These are phyloP conservation scores for Drosophila virilis DNA, from an alignment of 1,140 invertebrate species.

Conservation along the genomic window DNA sequence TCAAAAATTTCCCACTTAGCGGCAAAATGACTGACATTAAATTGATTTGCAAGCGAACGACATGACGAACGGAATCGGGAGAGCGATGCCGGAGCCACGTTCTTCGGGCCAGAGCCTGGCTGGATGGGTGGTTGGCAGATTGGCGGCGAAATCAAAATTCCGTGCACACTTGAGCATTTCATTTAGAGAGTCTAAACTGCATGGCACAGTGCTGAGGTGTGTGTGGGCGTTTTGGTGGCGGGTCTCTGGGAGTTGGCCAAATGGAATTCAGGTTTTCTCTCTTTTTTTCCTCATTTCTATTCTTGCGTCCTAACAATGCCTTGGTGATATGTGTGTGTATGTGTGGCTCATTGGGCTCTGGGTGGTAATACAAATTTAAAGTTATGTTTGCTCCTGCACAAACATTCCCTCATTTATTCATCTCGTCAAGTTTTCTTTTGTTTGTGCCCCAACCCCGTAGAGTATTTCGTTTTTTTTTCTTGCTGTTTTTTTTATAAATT, in stretches of 20 bases:
- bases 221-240: background rate
- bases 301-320: slow-evolving; percentile 46
- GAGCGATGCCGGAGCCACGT: slow-evolving; percentile 7
- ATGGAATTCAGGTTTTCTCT: slow-evolving; percentile 67
- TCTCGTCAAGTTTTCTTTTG: slow-evolving; percentile 63
- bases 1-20: slow-evolving; percentile 83
- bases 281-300: slow-evolving; percentile 29
- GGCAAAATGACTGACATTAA: slow-evolving; percentile 83
- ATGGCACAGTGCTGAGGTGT: slow-evolving; percentile 32
- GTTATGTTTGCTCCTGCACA: slow-evolving; percentile 66
- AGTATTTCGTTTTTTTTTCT: slow-evolving; percentile 1
- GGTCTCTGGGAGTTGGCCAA: slow-evolving; percentile 66
- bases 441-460: slow-evolving; percentile 20
- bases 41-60: slow-evolving; percentile 84
- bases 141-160: slow-evolving; percentile 83
- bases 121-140: slow-evolving; percentile 20
- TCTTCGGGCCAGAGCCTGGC: too few species aligned
- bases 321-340: slow-evolving; percentile 20
- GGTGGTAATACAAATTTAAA: slow-evolving; percentile 84
- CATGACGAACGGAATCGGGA: slow-evolving; percentile 75
- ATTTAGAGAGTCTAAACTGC: slow-evolving; percentile 73
- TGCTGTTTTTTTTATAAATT: slow-evolving; percentile 57
- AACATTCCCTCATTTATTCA: slow-evolving; percentile 71
- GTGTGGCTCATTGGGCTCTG: slow-evolving; percentile 71
- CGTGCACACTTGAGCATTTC: slow-evolving; percentile 83